These are phyloP conservation scores for Pantherophis vulpinus DNA, from an alignment of 2,797 vertebrate genomes.

Conservation along the genomic window DNA sequence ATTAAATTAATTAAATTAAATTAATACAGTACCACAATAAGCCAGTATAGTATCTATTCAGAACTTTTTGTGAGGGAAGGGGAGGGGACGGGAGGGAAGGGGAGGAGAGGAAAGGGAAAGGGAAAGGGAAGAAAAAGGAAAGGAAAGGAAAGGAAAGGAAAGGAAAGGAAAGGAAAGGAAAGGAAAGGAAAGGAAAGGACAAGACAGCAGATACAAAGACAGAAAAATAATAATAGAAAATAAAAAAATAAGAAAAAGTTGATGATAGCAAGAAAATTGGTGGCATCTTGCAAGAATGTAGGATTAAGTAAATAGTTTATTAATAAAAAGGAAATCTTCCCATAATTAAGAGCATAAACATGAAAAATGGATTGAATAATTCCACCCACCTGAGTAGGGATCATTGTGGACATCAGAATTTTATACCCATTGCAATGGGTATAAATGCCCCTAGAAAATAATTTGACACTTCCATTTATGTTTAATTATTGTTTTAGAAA, in stretches of 20 bases:
- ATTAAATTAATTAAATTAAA: no score
- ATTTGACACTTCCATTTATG: neutral
- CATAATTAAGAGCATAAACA: neutral
- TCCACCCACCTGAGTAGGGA: neutral
- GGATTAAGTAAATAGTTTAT: neutral
- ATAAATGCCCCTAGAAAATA: neutral
- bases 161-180: no score
- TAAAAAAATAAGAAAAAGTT: neutral
- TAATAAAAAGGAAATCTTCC: neutral
- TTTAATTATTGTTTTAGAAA: neutral
- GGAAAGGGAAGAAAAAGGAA: neutral
- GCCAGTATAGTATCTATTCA: neutral
- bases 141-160: no score
- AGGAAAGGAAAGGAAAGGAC: neutral
- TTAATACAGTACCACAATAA: neutral
- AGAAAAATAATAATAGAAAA: neutral
- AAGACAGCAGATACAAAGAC: neutral
- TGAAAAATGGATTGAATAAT: neutral
- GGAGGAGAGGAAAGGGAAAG: neutral
- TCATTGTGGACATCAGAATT: neutral
- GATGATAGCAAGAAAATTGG: neutral
- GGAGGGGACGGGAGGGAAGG: no score
- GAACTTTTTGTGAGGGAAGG: neutral
- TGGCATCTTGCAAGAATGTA: neutral
- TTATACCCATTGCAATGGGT: neutral